Evolutionary conservation across 2,888 invertebrate species (phyloP), one percentile per base, ranked within the genome.

Genomic region (Thereva unica): DNA sequence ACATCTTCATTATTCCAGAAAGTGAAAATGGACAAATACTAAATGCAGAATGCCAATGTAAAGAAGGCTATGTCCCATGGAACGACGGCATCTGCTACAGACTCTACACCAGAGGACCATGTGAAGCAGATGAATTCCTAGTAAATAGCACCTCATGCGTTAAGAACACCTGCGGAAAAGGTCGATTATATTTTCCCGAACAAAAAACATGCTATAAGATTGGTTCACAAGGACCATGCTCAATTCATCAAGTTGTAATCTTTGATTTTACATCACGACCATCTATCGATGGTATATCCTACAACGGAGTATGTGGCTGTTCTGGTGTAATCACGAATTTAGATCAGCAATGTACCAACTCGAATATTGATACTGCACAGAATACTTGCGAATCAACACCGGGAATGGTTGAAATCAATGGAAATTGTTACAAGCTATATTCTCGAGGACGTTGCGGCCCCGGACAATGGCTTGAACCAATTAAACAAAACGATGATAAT

Each of bases 291-390:
- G 93, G 92, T 0, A 85, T 92, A 52, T 90, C 91, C 54, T 92
- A 91, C 77, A 90, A 91, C 73, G 93, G 93, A 0, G 85, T 90
- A 55, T 93, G 93, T 74, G 89, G 88, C 6, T 93, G 93, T 75
- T 84, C 85, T 0, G 83, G 79, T 1, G 77, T 80, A 9, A 75
- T 82, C 3, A 81, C 73, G 56, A 78, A 79, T 68, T 73, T 81
- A 49, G 79, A 82, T 67, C 81, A 80, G 67, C 76, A 79, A 66
- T 80, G 80, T 69, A 72, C 74, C 0, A 70, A 71, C 50, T 71
- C 71, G 12, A 72, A 74, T 56, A 73, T 74, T 50, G 69, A 72
- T 67, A 68, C 66, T 49, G 68, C 40, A 6, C 75, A 76, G 35
- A 83, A 83, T 67, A 79, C 82, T 0, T 89, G 89, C 73, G 83